phyloP scores from a whole-genome alignment of 2,888 invertebrate species.

The Carcina quercana region DNA sequence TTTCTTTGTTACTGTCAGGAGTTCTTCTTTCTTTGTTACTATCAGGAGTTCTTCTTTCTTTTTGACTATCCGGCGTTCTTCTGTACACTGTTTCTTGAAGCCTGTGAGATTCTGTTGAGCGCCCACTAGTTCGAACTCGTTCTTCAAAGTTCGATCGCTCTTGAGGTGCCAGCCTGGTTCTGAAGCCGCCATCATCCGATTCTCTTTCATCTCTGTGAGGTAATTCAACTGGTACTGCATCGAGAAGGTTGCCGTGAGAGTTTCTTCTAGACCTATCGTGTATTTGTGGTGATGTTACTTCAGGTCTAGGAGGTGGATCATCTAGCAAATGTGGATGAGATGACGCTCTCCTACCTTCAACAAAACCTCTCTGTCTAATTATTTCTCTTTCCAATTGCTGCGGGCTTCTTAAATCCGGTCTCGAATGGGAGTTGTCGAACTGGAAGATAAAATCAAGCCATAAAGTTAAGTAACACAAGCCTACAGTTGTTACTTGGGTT shows the following conservation, averaged over 20 bases:
- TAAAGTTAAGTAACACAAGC: too few species aligned
- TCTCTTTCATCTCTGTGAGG: constrained; percentile 66
- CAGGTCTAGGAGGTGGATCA: constrained; percentile 52
- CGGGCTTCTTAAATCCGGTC: constrained; percentile 72
- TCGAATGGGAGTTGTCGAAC: constrained; percentile 62
- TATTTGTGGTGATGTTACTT: constrained; percentile 50
- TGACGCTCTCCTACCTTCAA: constrained; percentile 74
- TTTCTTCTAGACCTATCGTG: constrained; percentile 65
- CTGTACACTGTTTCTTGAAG: constrained; percentile 47
- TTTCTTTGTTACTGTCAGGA: constrained; percentile 10
- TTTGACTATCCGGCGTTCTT: constrained; percentile 49
- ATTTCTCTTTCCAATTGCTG: constrained; percentile 77
- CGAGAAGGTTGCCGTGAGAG: constrained; percentile 76
- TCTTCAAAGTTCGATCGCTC: constrained; percentile 58
- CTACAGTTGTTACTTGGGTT: too few species aligned
- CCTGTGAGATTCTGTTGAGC: constrained; percentile 52
- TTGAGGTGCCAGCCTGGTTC: constrained; percentile 56
- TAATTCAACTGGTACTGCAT: constrained; percentile 47
- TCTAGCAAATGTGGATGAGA: constrained; percentile 80
- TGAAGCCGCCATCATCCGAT: constrained; percentile 77
- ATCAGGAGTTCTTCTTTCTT: too few species aligned
- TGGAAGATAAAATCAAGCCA: too few species aligned
- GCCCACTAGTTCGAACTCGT: constrained; percentile 58
- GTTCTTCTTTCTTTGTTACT: constrained; percentile 29
- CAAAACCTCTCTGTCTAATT: constrained; percentile 69